Evolutionary conservation across 2,797 vertebrate genomes (phyloP), one percentile per base, ranked within the genome.

Genomic region (Scleropages formosus): DNA sequence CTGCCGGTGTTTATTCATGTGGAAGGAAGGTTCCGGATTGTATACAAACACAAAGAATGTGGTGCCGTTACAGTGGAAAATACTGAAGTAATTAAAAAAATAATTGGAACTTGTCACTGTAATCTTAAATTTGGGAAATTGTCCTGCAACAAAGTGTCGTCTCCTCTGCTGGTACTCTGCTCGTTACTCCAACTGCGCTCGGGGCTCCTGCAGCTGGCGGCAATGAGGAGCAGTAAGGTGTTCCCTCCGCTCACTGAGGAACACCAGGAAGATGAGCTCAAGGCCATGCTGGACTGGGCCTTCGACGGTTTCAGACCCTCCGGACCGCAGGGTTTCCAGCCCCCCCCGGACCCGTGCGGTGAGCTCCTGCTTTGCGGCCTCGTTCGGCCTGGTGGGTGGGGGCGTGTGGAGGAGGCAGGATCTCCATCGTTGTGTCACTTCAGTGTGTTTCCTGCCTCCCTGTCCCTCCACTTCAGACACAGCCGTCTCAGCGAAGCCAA

Each of bases 281-380:
- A 89, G 75, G 20, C 82, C 77, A 93, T 94, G 92, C 10, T 93
- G 77, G 83, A 91, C 15, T 94, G 93, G 93, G 92, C 91, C 27
- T 80, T 77, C n/a, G 84, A 76, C 27, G 92, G 92, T 18, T 94
- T 94, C 80, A 81, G 89, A 53, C 93, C 92, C 0, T 74, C 77
- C 9, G 93, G 93, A 73, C 85, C 92, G 0, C 77, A 84, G 0
- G 90, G 90, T 39, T 89, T 93, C 74, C 0, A 78, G 71, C 80
- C 64, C 2, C 27, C 24, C 1, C 16, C 70, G 68, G 78, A 46
- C 20, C 24, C 8, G 26, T 73, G 18, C 44, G 63, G 90, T 92
- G 85, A 16, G 81, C 64, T 15, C 39, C 12, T 44, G n/a, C n/a
- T 6, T 39, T 39, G n/a, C 39, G 31, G 31, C 31, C 31, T 6